Conservation (phyloP, 2,888 invertebrate species). For the Cheilosia vulpina region DNA sequence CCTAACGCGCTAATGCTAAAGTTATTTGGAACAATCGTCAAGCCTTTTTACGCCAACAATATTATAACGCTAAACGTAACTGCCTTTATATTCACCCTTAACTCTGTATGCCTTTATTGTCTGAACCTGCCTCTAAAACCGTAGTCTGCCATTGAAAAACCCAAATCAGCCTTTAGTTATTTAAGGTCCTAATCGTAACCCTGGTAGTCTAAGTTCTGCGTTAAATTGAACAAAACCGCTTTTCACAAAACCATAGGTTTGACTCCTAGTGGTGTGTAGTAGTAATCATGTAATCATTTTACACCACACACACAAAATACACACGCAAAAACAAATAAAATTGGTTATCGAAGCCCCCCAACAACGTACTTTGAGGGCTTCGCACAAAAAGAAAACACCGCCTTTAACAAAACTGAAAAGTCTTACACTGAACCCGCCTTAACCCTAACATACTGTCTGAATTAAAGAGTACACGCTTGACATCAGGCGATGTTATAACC, state of each 20-base stretch:
- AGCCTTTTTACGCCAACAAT: slow-evolving; percentile 38
- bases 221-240: slow-evolving; percentile 28
- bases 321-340: slow-evolving; percentile 34
- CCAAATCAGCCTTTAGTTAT: slow-evolving; percentile 20
- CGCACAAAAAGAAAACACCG: slow-evolving; percentile 31
- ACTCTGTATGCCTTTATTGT: slow-evolving; percentile 51
- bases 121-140: slow-evolving; percentile 46
- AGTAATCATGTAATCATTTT: slow-evolving; percentile 64
- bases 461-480: slow-evolving; percentile 6
- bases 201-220: slow-evolving; percentile 55
- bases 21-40: slow-evolving; percentile 73
- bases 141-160: slow-evolving; percentile 20
- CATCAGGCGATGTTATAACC: slow-evolving; percentile 50
- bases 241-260: slow-evolving; percentile 50
- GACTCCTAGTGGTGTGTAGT: slow-evolving; percentile 76
- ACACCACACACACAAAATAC: slow-evolving; percentile 48
- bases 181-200: slow-evolving; percentile 14
- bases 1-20: slow-evolving; percentile 69
- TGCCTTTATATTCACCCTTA: slow-evolving; percentile 60
- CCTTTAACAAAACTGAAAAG: slow-evolving; percentile 31
- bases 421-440: slow-evolving; percentile 16
- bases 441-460: slow-evolving; percentile 45
- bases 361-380: slow-evolving; percentile 22
- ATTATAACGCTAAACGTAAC: slow-evolving; percentile 51
- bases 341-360: slow-evolving; percentile 19